Conservation (phyloP, 2,113 vertebrate species). For the Periophthalmodon schlosseri region DNA sequence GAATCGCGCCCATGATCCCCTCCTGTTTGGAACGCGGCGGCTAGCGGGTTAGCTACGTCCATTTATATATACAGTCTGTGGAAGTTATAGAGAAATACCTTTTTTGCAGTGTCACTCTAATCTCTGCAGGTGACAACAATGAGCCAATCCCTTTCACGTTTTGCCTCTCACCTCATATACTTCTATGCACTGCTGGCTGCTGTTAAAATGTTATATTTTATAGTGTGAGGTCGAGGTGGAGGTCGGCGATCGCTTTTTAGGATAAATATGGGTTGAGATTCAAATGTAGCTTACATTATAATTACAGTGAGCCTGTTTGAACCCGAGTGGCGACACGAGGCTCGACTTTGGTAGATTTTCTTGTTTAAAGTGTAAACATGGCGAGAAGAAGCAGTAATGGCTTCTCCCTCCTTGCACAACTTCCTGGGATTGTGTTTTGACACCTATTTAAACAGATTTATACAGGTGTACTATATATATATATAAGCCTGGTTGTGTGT, state of each 20-base stretch:
- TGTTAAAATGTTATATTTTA: not conserved
- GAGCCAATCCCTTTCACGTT: slow-evolving; percentile 13
- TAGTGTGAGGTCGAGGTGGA: not conserved
- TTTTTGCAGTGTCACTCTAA: slow-evolving; percentile 3
- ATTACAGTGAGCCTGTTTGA: not conserved
- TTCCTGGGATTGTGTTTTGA: not conserved
- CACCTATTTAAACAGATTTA: not conserved
- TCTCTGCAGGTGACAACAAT: slow-evolving; percentile 16
- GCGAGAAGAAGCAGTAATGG: not conserved
- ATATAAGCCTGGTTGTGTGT: not conserved
- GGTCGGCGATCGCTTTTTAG: not conserved
- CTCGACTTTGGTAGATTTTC: not conserved
- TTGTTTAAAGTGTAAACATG: not conserved
- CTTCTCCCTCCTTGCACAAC: not conserved
- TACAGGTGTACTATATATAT: not conserved
- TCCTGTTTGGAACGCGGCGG: too few species aligned
- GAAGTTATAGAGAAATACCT: not conserved
- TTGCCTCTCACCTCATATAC: slow-evolving; percentile 7
- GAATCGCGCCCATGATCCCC: too few species aligned
- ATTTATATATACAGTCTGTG: too few species aligned
- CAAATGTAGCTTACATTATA: not conserved
- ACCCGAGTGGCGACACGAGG: not conserved
- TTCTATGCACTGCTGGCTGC: not conserved
- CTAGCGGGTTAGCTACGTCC: too few species aligned
- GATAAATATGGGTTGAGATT: too few species aligned